Evolutionary conservation across 2,797 vertebrate genomes (phyloP).

Genomic region (Onychomys leucogaster): DNA sequence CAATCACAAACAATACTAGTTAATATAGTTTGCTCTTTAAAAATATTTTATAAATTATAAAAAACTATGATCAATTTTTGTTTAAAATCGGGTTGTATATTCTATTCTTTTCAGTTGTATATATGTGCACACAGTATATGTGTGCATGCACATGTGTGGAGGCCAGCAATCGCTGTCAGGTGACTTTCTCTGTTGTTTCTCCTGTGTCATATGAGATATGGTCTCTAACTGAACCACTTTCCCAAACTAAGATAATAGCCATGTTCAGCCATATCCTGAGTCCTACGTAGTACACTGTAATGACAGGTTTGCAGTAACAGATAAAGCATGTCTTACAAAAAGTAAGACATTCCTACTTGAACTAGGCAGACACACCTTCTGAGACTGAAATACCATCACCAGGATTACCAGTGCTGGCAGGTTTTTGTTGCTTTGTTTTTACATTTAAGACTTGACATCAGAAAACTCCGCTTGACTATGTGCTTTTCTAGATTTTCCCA

Average conservation of each 20-base stretch:
- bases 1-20: background rate
- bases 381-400: slow-evolving; percentile 1
- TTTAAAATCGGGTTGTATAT: background rate
- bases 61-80: background rate
- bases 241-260: background rate
- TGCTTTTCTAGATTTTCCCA: background rate
- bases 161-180: background rate
- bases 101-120: background rate
- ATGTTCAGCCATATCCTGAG: background rate
- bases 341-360: background rate
- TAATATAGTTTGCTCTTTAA: background rate
- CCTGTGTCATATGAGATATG: background rate
- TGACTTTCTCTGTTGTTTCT: background rate
- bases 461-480: background rate
- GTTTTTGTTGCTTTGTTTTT: slow-evolving; percentile 38
- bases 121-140: background rate
- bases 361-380: background rate
- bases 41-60: background rate
- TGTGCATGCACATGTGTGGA: too few species aligned
- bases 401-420: background rate
- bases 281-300: background rate
- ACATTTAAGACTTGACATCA: background rate
- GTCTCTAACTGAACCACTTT: background rate
- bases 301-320: slow-evolving; percentile 11
- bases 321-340: slow-evolving; percentile 14